Evolutionary conservation across 2,888 invertebrate genomes (phyloP).

Genomic region (Lamproptera curius): DNA sequence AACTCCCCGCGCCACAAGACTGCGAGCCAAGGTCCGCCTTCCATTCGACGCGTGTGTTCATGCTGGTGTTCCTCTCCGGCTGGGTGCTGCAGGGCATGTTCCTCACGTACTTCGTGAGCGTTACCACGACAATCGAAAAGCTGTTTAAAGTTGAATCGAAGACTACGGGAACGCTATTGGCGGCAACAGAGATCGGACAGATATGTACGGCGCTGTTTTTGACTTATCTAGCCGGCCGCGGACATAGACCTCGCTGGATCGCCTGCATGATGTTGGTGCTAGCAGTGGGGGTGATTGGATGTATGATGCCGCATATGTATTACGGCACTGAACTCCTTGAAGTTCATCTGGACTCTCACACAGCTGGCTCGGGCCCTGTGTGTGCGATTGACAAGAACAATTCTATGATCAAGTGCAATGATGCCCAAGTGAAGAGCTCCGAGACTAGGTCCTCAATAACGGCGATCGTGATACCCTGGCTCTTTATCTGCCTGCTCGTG

Average conservation of each 20-base stretch:
- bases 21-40: slow-evolving; percentile 83
- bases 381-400: slow-evolving; percentile 44
- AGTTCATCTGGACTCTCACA: slow-evolving; percentile 54
- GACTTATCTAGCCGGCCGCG: slow-evolving; percentile 94
- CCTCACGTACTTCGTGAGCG: slow-evolving; percentile 95
- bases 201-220: slow-evolving; percentile 92
- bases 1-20: slow-evolving; percentile 79
- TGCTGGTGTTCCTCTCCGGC: slow-evolving; percentile 91
- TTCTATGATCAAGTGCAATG: slow-evolving; percentile 69
- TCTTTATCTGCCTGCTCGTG: slow-evolving; percentile 91
- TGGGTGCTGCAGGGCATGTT: slow-evolving; percentile 95
- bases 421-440: slow-evolving; percentile 80
- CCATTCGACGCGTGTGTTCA: slow-evolving; percentile 92
- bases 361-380: slow-evolving; percentile 55
- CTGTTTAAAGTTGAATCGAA: slow-evolving; percentile 94
- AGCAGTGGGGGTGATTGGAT: slow-evolving; percentile 90
- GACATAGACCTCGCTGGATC: slow-evolving; percentile 95
- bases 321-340: slow-evolving; percentile 86
- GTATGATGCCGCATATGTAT: slow-evolving; percentile 92
- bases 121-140: slow-evolving; percentile 95
- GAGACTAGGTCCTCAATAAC: slow-evolving; percentile 86
- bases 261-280: slow-evolving; percentile 95
- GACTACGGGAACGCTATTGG: slow-evolving; percentile 92
- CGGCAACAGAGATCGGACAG: slow-evolving; percentile 95
- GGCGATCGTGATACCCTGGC: slow-evolving; percentile 90